A percentile compares a stretch with the other conserved stretches of the same genome.
These are phyloP conservation scores for Myzus persicae DNA, from an alignment of 1,140 invertebrate genomes.

Conservation along the genomic window DNA sequence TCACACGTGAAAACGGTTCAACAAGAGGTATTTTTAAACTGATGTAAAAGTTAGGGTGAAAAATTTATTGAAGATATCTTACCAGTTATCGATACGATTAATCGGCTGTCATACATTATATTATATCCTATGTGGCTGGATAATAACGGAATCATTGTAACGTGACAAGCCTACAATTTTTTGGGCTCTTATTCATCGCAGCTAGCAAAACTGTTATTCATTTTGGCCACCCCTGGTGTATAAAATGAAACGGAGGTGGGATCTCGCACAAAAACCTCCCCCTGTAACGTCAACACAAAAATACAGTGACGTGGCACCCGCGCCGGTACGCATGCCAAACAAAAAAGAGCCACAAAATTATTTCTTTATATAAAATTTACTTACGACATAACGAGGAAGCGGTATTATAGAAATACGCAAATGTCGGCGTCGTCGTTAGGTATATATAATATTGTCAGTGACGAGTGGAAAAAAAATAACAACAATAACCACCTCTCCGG, in stretches of 20 bases:
- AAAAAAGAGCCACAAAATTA: not conserved
- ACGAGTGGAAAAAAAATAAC: not conserved
- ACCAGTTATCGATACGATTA: not conserved
- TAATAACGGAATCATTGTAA: not conserved
- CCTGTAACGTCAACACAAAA: not conserved
- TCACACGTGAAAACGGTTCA: not conserved
- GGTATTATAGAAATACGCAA: not conserved
- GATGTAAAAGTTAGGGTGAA: too few species aligned
- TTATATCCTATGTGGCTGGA: too few species aligned
- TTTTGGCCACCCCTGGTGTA: not conserved
- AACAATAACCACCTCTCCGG: slow-evolving; percentile 7
- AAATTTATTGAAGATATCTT: not conserved
- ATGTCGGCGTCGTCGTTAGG: not conserved
- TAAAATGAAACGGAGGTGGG: not conserved
- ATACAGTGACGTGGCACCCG: not conserved
- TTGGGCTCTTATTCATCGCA: fast-evolving
- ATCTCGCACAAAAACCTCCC: not conserved
- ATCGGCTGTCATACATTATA: not conserved
- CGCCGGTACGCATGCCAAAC: not conserved
- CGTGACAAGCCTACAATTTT: not conserved
- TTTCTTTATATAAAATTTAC: slow-evolving; percentile 13
- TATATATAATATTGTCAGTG: not conserved
- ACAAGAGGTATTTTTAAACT: not conserved
- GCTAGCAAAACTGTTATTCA: not conserved
- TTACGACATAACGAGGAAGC: not conserved